Conservation (phyloP, 2,888 invertebrate genomes). For the Torymus texanus region DNA sequence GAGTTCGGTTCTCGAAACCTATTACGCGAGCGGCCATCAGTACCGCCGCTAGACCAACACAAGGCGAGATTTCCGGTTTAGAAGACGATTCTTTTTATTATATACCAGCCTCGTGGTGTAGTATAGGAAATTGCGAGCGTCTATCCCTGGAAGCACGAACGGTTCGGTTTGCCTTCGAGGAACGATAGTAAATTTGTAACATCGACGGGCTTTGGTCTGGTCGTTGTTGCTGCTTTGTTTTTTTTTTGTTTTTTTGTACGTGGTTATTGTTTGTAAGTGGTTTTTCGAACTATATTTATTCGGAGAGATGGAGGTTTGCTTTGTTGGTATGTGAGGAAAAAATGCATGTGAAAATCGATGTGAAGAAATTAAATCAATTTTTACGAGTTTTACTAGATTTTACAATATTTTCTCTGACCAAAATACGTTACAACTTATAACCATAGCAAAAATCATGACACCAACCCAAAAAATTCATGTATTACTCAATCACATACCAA, state of each 20-base stretch:
- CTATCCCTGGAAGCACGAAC: conserved; percentile 12
- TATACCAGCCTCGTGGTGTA: no score
- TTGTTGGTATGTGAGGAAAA: no score
- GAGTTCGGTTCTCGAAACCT: conserved; percentile 23
- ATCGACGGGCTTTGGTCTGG: not conserved
- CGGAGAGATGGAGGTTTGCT: no score
- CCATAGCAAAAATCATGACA: no score
- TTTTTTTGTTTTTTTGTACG: not conserved
- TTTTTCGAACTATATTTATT: no score
- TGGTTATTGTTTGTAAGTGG: not conserved
- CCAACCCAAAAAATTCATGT: no score
- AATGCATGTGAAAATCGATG: no score
- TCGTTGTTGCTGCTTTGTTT: not conserved
- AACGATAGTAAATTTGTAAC: conserved; percentile 43
- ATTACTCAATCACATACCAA: no score
- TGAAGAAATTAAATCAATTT: no score
- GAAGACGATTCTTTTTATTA: not conserved
- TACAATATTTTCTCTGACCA: no score
- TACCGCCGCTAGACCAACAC: not conserved
- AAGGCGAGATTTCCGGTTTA: conserved; percentile 58
- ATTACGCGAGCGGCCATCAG: conserved; percentile 2
- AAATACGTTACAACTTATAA: no score
- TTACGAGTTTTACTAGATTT: no score
- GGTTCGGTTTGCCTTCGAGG: conserved; percentile 11
- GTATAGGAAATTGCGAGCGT: conserved; percentile 30